Evolutionary conservation across 2,113 vertebrate genomes (phyloP).

Genomic region (Mirounga angustirostris): DNA sequence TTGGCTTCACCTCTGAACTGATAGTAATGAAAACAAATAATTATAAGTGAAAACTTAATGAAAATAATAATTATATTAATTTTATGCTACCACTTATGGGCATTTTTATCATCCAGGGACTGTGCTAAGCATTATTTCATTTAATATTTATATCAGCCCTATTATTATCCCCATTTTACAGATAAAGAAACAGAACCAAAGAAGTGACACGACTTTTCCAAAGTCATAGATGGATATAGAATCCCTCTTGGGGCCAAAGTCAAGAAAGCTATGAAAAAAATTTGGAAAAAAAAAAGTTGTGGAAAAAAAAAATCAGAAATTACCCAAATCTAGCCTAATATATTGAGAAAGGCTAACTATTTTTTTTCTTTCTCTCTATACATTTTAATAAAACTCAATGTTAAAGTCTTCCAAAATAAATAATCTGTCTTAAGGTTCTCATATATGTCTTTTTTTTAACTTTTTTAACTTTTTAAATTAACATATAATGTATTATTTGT

Average conservation of each 20-base stretch:
- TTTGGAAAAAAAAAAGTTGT: neutral
- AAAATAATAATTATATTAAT: constrained; percentile 48
- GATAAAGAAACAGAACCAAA: constrained; percentile 10
- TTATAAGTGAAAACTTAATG: constrained; percentile 60
- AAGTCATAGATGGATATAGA: neutral
- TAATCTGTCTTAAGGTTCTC: too few species aligned
- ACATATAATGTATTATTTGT: too few species aligned
- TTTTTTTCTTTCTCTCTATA: neutral
- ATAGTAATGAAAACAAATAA: constrained; percentile 59
- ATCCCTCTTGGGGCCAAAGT: neutral
- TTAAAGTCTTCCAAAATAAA: too few species aligned
- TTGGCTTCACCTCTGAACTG: constrained; percentile 6
- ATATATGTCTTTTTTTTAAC: too few species aligned
- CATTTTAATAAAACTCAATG: too few species aligned
- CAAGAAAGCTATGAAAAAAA: neutral
- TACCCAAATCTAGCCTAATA: constrained; percentile 1
- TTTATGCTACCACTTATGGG: constrained; percentile 11
- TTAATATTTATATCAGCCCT: neutral
- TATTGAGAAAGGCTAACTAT: neutral
- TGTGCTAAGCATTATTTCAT: neutral
- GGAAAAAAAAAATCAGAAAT: neutral
- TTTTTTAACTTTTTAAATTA: too few species aligned
- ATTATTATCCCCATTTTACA: constrained; percentile 41
- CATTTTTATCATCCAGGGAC: constrained; percentile 8
- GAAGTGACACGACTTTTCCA: neutral